These are phyloP conservation scores for Suncus etruscus DNA, from an alignment of 2,113 vertebrate species.

Conservation along the genomic window DNA sequence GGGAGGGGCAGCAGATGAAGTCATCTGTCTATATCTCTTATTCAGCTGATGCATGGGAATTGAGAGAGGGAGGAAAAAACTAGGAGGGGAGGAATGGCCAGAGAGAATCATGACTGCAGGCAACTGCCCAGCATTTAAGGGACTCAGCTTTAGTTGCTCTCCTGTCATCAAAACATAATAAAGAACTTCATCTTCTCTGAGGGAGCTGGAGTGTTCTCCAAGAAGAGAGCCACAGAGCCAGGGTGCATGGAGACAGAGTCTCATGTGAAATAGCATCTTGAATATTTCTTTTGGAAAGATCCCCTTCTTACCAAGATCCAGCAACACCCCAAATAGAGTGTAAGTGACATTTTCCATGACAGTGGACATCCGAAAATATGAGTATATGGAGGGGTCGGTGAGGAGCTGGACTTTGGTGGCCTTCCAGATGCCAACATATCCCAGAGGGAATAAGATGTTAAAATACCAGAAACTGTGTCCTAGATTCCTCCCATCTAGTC, in stretches of 20 bases:
- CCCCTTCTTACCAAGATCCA: neutral
- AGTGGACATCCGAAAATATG: neutral
- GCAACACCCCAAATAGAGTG: neutral
- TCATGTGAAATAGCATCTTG: neutral
- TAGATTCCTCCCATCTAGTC: neutral
- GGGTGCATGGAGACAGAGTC: fast-evolving
- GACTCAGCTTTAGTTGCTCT: neutral
- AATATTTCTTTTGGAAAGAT: neutral
- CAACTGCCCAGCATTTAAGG: neutral
- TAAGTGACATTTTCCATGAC: neutral
- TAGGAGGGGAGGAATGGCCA: neutral
- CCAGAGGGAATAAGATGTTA: neutral
- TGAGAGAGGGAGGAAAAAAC: conserved; percentile 2
- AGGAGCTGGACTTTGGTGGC: neutral
- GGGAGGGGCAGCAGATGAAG: conserved; percentile 17
- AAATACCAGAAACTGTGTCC: neutral
- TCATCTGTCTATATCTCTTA: neutral
- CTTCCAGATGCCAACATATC: neutral
- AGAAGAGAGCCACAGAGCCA: neutral
- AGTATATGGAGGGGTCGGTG: too few species aligned
- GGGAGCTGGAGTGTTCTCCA: neutral
- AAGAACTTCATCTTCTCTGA: neutral
- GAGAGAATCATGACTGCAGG: neutral
- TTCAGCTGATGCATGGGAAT: neutral
- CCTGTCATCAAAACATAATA: neutral